phyloP scores from a whole-genome alignment of 2,888 invertebrate genomes.

The Apodemia mormo region DNA sequence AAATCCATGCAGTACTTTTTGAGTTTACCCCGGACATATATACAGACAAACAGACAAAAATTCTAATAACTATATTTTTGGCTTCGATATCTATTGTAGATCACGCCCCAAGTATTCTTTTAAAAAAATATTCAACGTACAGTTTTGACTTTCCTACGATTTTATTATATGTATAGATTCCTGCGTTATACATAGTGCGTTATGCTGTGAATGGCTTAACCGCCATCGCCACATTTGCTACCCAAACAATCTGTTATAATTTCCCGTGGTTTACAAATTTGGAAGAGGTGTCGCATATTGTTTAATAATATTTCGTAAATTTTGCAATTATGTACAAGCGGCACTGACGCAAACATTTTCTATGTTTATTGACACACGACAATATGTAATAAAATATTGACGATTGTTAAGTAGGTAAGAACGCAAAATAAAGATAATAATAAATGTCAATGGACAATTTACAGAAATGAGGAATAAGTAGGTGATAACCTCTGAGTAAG shows the following conservation, averaged over 20 bases:
- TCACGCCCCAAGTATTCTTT: too few relatives aligned
- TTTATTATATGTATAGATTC: too few relatives aligned
- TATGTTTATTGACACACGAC: constrained; percentile 20
- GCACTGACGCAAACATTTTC: constrained; percentile 17
- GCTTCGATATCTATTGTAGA: too few relatives aligned
- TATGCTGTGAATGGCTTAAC: too few relatives aligned
- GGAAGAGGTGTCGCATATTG: not conserved
- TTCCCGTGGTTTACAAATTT: not conserved
- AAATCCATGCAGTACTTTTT: too few relatives aligned
- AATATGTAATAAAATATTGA: not conserved
- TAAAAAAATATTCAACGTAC: too few relatives aligned
- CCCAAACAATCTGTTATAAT: not conserved
- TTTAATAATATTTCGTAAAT: not conserved
- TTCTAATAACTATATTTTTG: too few relatives aligned
- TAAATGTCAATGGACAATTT: not conserved
- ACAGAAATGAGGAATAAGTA: not conserved
- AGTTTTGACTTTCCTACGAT: too few relatives aligned
- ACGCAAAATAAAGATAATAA: not conserved
- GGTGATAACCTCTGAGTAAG: not conserved
- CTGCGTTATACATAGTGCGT: too few relatives aligned
- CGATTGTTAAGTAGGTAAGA: not conserved
- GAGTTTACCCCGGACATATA: too few relatives aligned
- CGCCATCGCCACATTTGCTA: too few relatives aligned
- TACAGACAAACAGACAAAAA: too few relatives aligned
- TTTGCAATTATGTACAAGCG: constrained; percentile 4